phyloP scores from a whole-genome alignment of 2,797 vertebrate genomes.

The Lepus townsendii region DNA sequence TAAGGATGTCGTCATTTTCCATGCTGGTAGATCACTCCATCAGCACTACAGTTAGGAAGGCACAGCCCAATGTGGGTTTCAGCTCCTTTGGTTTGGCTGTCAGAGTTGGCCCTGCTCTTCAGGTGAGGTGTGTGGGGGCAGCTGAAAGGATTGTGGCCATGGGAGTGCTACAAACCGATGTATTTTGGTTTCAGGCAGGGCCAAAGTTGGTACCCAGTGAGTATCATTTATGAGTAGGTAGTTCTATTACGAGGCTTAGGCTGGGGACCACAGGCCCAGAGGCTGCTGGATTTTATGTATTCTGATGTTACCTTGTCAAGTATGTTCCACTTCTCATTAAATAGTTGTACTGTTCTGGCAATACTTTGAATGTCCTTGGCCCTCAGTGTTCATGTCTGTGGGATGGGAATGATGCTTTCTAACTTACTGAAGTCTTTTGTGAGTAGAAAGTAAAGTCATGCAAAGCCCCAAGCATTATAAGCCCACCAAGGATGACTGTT shows the following conservation, averaged over 20 bases:
- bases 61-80: conserved; percentile 60
- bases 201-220: background rate
- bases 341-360: background rate
- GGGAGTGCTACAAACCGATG: background rate
- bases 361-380: background rate
- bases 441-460: conserved; percentile 43
- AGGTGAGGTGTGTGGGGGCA: background rate
- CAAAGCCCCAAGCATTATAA: conserved; percentile 10
- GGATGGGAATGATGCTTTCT: background rate
- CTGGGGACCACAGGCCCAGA: background rate
- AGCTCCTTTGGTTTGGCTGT: conserved; percentile 55
- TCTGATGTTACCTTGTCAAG: background rate
- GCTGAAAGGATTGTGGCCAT: background rate
- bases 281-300: background rate
- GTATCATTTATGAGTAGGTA: background rate
- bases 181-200: background rate
- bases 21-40: conserved; percentile 78
- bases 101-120: background rate
- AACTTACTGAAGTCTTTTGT: background rate
- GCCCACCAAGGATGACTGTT: conserved; percentile 26
- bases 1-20: conserved; percentile 78
- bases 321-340: background rate
- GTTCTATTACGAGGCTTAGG: background rate
- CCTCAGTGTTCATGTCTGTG: conserved; percentile 34
- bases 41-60: conserved; percentile 73